Evolutionary conservation across 2,888 invertebrate genomes (phyloP).

Genomic region (Dynastes tityus): DNA sequence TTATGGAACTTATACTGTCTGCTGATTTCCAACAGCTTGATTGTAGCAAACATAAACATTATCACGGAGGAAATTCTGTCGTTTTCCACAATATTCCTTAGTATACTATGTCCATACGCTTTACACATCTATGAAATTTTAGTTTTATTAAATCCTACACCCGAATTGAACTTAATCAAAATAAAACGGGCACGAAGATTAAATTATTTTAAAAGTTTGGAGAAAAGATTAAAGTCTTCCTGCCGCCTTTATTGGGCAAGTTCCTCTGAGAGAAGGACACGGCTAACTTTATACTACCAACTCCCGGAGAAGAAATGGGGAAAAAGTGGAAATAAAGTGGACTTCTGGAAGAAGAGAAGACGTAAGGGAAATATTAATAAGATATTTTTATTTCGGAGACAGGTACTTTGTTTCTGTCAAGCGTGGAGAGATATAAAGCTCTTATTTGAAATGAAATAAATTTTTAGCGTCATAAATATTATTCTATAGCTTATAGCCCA

Average conservation of each 20-base stretch:
- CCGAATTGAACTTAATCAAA: conserved; percentile 6
- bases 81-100: too few relatives aligned
- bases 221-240: conserved; percentile 27
- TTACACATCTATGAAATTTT: too few relatives aligned
- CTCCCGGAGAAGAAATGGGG: not conserved
- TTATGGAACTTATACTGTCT: too few relatives aligned
- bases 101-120: too few relatives aligned
- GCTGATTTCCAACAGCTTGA: too few relatives aligned
- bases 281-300: conserved; percentile 8
- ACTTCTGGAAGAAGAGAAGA: conserved; percentile 14
- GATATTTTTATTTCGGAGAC: conserved; percentile 37
- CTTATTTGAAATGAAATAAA: conserved; percentile 33
- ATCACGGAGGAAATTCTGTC: too few relatives aligned
- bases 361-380: conserved; percentile 40
- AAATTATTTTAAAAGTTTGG: conserved; percentile 31
- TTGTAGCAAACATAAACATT: too few relatives aligned
- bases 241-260: conserved; percentile 6
- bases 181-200: conserved; percentile 23
- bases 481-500: conserved; percentile 26
- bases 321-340: conserved; percentile 33
- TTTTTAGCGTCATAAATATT: conserved; percentile 34
- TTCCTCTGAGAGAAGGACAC: conserved; percentile 13
- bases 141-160: not conserved
- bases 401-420: conserved; percentile 38
- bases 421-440: conserved; percentile 23